These are phyloP conservation scores for Pseudococcus jackbeardsleyi DNA, from an alignment of 2,888 invertebrate genomes.

Conservation along the genomic window DNA sequence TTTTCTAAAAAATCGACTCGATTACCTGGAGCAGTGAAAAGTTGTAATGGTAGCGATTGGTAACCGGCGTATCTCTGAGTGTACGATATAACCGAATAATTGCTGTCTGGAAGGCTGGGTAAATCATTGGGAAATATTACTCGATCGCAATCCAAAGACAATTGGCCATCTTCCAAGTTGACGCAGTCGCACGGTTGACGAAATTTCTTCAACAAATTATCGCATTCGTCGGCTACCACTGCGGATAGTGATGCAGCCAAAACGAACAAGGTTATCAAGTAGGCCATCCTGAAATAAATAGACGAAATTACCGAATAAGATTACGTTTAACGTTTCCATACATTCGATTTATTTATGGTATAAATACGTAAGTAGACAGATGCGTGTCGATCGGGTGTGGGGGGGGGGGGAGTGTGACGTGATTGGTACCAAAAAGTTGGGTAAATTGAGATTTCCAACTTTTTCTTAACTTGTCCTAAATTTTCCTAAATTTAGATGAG, in stretches of 20 bases:
- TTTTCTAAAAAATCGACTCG: neutral
- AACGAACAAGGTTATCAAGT: slow-evolving; percentile 53
- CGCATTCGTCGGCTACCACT: slow-evolving; percentile 66
- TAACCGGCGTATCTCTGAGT: slow-evolving; percentile 85
- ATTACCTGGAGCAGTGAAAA: slow-evolving; percentile 70
- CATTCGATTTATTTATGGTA: too few species aligned
- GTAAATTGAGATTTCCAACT: too few species aligned
- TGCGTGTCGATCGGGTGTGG: too few species aligned
- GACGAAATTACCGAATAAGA: neutral
- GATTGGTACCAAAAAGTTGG: too few species aligned
- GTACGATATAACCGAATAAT: slow-evolving; percentile 84
- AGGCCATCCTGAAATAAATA: slow-evolving; percentile 49
- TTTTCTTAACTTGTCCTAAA: too few species aligned
- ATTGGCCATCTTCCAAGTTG: slow-evolving; percentile 66
- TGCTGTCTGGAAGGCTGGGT: slow-evolving; percentile 79
- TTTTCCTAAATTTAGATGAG: too few species aligned
- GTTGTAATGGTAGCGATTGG: slow-evolving; percentile 84
- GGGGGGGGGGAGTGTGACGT: too few species aligned
- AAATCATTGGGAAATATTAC: slow-evolving; percentile 86
- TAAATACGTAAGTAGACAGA: too few species aligned
- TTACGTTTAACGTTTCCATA: neutral
- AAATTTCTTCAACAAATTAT: slow-evolving; percentile 67
- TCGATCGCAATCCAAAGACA: slow-evolving; percentile 82
- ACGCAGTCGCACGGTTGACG: slow-evolving; percentile 68
- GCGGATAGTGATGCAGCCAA: slow-evolving; percentile 46